Evolutionary conservation across 2,113 vertebrate species (phyloP).

Genomic region (Probosciger aterrimus): DNA sequence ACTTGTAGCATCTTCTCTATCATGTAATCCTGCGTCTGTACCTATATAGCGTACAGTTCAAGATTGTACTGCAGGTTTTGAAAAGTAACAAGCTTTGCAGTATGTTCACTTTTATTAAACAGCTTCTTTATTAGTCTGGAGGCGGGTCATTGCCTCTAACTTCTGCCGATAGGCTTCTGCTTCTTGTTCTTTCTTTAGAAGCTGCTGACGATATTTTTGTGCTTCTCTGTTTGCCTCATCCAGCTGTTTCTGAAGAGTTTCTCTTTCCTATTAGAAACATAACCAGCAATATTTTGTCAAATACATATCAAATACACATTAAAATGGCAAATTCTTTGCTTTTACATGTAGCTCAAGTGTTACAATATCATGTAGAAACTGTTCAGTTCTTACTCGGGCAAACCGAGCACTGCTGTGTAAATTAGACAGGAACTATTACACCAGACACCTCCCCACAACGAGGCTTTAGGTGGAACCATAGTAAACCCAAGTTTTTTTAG

Average conservation of each 20-base stretch:
- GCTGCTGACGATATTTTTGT: slow-evolving; percentile 86
- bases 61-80: slow-evolving; percentile 67
- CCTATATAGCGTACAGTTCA: slow-evolving; percentile 66
- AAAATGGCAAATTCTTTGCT: slow-evolving; percentile 5
- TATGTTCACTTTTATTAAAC: slow-evolving; percentile 69
- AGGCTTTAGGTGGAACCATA: not conserved
- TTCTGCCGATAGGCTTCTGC: slow-evolving; percentile 87
- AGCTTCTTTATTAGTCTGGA: slow-evolving; percentile 84
- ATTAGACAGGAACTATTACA: not conserved
- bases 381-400: not conserved
- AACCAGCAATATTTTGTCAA: slow-evolving; percentile 54
- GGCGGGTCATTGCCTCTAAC: slow-evolving; percentile 85
- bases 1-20: slow-evolving; percentile 64
- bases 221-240: slow-evolving; percentile 89
- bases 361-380: not conserved
- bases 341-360: not conserved
- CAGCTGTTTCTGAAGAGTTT: slow-evolving; percentile 87
- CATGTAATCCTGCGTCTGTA: slow-evolving; percentile 60
- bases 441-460: not conserved
- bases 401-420: not conserved
- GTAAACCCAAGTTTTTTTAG: not conserved
- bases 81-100: slow-evolving; percentile 62
- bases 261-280: slow-evolving; percentile 81
- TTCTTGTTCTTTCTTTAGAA: slow-evolving; percentile 88
- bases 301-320: not conserved